Base-by-base conservation (phyloP, 2,113 vertebrate species). In the Cyprinodon brontotheroides region DNA sequence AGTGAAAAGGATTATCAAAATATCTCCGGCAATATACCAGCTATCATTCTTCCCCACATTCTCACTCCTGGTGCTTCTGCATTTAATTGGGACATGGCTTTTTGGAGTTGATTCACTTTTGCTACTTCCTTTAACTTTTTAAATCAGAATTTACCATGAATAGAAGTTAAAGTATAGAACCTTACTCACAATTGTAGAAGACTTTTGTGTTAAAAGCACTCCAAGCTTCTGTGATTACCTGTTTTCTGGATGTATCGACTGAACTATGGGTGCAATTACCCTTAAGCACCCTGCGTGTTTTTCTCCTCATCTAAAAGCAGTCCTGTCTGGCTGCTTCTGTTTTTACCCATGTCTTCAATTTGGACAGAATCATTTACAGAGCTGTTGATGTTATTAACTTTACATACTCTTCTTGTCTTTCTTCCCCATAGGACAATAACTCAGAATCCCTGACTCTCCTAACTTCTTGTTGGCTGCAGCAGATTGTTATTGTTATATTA, bases 1-100 rank as follows among this genome's bases (percentile, higher is more conserved):
- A 91, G 90, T 91, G 81, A 53, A n/a, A 68, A 77, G 12, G 79
- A 88, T 91, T 84, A 93, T 93, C 87, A 84, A 57, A 90, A 89
- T 79, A 93, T 91, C 92, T 90, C 78, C 71, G 61, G 78, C 74
- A 87, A 83, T 77, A 88, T 72, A 87, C 68, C 17, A 78, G 78
- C 86, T 84, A 87, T 90, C 86, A 79, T 78, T 80, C 70, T 75
- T 79, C 65, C 74, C 85, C 88, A 83, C 81, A 85, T 70, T 29
- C 68, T 77, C 57, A 73, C 84, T 82, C 60, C 68, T 36, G 85
- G 65, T 77, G 61, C 59, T 84, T 78, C 74, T 65, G 65, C 75
- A n/a, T 80, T 79, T 92, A 91, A 92, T 87, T 88, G 86, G 87
- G 84, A 85, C 84, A 87, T 15, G 50, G 38, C 57, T 81, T 77